These are phyloP conservation scores for Synergus itoensis DNA, from an alignment of 2,888 invertebrate species.

Conservation along the genomic window DNA sequence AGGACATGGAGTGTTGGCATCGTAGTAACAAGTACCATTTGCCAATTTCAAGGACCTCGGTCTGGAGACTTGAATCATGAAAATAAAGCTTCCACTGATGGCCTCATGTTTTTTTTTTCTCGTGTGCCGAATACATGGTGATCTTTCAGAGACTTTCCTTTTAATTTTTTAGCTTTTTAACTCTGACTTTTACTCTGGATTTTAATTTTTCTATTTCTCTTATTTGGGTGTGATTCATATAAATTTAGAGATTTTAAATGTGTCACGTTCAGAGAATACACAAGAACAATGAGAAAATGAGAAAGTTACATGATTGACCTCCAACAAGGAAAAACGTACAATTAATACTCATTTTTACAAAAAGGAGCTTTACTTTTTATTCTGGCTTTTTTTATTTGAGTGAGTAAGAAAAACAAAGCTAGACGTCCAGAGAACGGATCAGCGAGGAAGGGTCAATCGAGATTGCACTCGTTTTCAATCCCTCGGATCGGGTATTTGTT, in stretches of 20 bases:
- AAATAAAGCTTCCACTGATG: conserved; percentile 14
- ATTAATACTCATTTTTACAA: too few relatives aligned
- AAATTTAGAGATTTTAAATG: too few relatives aligned
- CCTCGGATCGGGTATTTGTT: conserved; percentile 59
- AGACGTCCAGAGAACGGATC: not conserved
- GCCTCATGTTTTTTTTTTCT: conserved; percentile 2
- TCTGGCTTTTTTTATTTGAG: not conserved
- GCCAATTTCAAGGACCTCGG: conserved; percentile 2
- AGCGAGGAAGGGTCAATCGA: conserved; percentile 36
- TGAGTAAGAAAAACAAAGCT: conserved; percentile 11
- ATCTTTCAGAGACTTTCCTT: not conserved
- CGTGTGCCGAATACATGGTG: not conserved
- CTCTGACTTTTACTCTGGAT: not conserved
- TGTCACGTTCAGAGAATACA: too few relatives aligned
- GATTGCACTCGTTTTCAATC: conserved; percentile 39
- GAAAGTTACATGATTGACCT: too few relatives aligned
- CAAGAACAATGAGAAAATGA: too few relatives aligned
- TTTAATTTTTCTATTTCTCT: too few relatives aligned
- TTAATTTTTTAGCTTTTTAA: not conserved
- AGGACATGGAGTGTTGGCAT: conserved; percentile 28
- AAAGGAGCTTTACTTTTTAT: not conserved
- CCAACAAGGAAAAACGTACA: too few relatives aligned
- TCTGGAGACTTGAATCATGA: not conserved
- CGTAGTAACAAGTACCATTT: conserved; percentile 35
- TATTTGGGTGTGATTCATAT: too few relatives aligned